phyloP scores from a whole-genome alignment of 1,140 invertebrate genomes.

The Drosophila guanche region DNA sequence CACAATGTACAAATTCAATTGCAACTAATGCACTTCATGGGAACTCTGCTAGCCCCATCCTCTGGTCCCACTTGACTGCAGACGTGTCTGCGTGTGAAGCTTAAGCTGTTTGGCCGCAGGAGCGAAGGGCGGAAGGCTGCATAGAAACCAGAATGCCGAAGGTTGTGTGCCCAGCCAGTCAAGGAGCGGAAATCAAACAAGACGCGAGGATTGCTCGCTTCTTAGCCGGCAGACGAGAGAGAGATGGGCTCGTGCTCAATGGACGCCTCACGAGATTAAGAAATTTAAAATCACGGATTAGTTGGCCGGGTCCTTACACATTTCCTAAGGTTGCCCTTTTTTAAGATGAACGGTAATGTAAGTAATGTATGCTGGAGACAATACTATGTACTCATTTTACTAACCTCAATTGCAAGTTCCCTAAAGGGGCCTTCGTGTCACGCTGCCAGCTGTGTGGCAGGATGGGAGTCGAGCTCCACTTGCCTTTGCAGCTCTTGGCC shows the following conservation, averaged over 20 bases:
- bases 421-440: conserved; percentile 1
- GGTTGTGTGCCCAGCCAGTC: conserved; percentile 36
- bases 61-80: conserved; percentile 55
- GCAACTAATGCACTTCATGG: conserved; percentile 71
- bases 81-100: conserved; percentile 75
- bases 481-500: conserved; percentile 44
- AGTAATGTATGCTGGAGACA: too few relatives aligned
- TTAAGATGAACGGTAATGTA: too few relatives aligned
- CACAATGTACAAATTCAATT: conserved; percentile 73
- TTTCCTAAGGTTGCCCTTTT: too few relatives aligned
- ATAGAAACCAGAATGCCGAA: conserved; percentile 5
- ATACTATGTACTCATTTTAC: too few relatives aligned
- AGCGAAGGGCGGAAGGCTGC: neutral
- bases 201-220: conserved; percentile 52
- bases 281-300: too few relatives aligned
- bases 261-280: neutral
- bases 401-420: too few relatives aligned
- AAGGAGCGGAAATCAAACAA: conserved; percentile 77
- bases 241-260: neutral
- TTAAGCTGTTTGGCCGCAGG: conserved; percentile 62
- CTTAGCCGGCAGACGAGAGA: conserved; percentile 27
- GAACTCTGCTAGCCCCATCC: conserved; percentile 16
- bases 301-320: too few relatives aligned
- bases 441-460: conserved; percentile 1
- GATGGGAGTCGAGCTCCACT: conserved; percentile 8